Percentiles rank a stretch among this genome's conserved stretches.
Evolutionary conservation across 2,888 invertebrate species (phyloP).

Genomic region (Drosophila longiperda): DNA sequence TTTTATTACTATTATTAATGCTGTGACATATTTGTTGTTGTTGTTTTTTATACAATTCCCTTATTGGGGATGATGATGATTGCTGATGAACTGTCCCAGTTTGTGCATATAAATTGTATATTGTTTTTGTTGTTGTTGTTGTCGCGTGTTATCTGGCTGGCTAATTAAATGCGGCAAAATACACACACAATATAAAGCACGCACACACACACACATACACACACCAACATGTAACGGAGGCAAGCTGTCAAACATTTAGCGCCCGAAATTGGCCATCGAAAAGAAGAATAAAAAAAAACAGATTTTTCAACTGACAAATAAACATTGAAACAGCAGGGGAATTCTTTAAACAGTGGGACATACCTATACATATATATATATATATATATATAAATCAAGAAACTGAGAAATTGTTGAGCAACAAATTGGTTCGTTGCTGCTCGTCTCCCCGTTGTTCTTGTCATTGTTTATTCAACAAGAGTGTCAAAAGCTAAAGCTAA

Average conservation of each 20-base stretch:
- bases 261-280: conserved; percentile 51
- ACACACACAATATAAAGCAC: conserved; percentile 29
- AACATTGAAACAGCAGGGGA: conserved; percentile 35
- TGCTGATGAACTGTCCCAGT: conserved; percentile 31
- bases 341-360: not conserved
- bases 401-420: conserved; percentile 38
- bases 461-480: conserved; percentile 58
- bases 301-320: conserved; percentile 44
- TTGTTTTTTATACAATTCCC: conserved; percentile 27
- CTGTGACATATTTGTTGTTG: conserved; percentile 3
- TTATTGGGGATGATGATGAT: conserved; percentile 14
- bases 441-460: conserved; percentile 23
- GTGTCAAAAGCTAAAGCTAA: conserved; percentile 46
- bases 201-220: not conserved
- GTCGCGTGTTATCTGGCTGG: conserved; percentile 64
- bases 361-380: not conserved
- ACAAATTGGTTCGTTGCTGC: conserved; percentile 48
- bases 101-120: conserved; percentile 1
- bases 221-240: not conserved
- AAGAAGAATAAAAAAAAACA: not conserved
- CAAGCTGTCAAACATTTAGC: conserved; percentile 63
- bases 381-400: not conserved
- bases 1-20: not conserved
- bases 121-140: conserved; percentile 29
- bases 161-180: conserved; percentile 68